Conservation (phyloP, 2,113 vertebrate genomes). For the Amblyornis subalaris region DNA sequence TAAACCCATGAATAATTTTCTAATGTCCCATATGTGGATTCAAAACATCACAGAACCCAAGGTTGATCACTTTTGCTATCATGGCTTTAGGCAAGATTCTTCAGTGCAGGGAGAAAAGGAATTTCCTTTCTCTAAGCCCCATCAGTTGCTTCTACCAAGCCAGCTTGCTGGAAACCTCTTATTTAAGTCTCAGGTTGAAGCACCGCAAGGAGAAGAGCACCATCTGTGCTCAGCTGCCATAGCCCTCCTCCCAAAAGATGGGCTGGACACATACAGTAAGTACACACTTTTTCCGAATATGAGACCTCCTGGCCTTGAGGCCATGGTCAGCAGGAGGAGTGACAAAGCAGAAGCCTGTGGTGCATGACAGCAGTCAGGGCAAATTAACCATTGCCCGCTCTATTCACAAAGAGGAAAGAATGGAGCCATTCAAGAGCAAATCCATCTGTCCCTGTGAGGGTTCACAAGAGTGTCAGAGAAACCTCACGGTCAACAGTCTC, state of each 20-base stretch:
- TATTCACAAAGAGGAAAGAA: slow-evolving; percentile 45
- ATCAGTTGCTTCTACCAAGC: neutral
- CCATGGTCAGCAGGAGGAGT: slow-evolving; percentile 23
- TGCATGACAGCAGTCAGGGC: slow-evolving; percentile 26
- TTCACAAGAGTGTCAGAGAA: slow-evolving; percentile 44
- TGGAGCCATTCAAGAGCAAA: slow-evolving; percentile 49
- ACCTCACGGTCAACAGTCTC: slow-evolving; percentile 35
- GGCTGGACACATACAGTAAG: slow-evolving; percentile 9
- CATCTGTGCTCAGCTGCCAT: fast-evolving
- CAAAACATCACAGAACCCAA: neutral
- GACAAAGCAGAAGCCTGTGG: slow-evolving; percentile 36
- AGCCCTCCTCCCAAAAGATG: neutral
- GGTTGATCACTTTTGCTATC: neutral
- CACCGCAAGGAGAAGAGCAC: neutral
- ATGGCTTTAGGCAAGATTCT: neutral
- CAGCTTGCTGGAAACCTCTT: neutral
- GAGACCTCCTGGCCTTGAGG: slow-evolving; percentile 21
- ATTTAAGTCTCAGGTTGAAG: neutral
- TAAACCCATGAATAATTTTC: neutral
- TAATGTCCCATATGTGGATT: neutral
- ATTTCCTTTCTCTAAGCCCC: neutral
- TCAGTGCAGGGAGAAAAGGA: neutral
- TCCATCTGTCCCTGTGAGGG: slow-evolving; percentile 36
- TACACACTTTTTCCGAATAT: neutral
- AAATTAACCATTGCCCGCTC: slow-evolving; percentile 18